Evolutionary conservation across 2,113 vertebrate species (phyloP), one percentile per base, ranked within the genome.

Genomic region (Nanorana parkeri): DNA sequence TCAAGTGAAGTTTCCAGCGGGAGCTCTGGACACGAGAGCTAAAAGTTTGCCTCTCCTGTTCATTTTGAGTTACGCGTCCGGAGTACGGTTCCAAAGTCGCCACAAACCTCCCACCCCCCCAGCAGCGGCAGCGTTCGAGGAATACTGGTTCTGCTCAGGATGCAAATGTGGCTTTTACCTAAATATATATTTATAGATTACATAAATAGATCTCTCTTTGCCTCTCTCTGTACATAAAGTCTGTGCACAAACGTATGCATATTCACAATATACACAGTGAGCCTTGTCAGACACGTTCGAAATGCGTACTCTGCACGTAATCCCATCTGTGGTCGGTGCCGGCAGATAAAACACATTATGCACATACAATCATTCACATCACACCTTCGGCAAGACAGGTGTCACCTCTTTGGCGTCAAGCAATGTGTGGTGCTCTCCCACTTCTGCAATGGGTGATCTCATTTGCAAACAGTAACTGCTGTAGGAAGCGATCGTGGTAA

Each of bases 101-200:
- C 80, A 83, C 80, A 76, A 76, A 76, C 63, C 68, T 60, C 32
- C 54, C n/a, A n/a, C n/a, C n/a, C 72, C 80, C 72, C 63, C 71
- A 61, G 80, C 80, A 75, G 80, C 54, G 72, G 72, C 80, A 83
- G 80, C 54, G 69, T 83, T 83, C 54, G 29, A 76, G 72, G 80
- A 83, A 83, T 83, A 83, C 80, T 83, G 80, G 54, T 24, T 51
- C 80, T 76, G 80, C 80, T 60, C 36, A 68, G 80, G 80, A 83
- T 76, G 80, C 80, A 83, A 74, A 76, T 75, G 80, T 76, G 80
- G 80, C 63, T 58, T 76, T 68, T 73, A 74, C 55, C 80, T 83
- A 83, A 83, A 83, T 83, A 83, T 83, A 83, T 76, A 83, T 83
- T 83, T 83, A 83, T 83, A 83, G 72, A 72, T 83, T 83, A 83